Base-by-base conservation (phyloP, 2,113 vertebrate genomes). In the Amphiprion percula region DNA sequence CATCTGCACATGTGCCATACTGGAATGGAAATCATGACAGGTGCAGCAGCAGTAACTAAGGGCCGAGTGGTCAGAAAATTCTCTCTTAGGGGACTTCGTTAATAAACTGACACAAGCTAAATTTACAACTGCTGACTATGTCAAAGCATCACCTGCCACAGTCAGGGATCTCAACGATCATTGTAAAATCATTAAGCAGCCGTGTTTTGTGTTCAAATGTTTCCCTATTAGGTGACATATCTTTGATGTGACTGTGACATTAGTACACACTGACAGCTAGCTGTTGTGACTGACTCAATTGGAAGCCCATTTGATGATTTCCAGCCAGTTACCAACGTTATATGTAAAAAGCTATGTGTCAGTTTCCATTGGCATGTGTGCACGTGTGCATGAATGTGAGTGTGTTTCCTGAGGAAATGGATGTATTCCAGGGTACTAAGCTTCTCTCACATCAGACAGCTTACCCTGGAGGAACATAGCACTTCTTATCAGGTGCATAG, bases 401-500 rank as follows among this genome's bases (percentile, higher is more conserved):
- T 4, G 46, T 79, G 70, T 71, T 84, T 87, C 77, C 67, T 54
- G 64, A 75, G 70, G 65, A 82, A 83, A 84, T 77, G 63, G 82
- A 78, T 77, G 61, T 56, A 80, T 88, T 77, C 72, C 54, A 44
- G 73, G 54, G 74, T 69, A 65, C 47, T 61, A 75, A 83, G 84
- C 84, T 84, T 87, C 87, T 82, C 82, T 80, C 80, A 85, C 84
- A 84, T 87, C 82, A 85, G 75, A 74, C 88, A 77, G 83, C 73
- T 85, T 83, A 77, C 83, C 86, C 88, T 78, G 67, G 79, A 83
- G 83, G 74, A 91, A 82, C 37, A 64, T 79, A 76, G 72, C 68
- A 54, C 79, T 69, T 86, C 85, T 89, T 90, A 90, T 91, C 89
- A 85, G 86, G 83, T 76, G 74, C 74, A 83, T 61, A 90, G 66